Base-by-base conservation (phyloP, 2,888 invertebrate genomes). In the Cephus sareptanus region DNA sequence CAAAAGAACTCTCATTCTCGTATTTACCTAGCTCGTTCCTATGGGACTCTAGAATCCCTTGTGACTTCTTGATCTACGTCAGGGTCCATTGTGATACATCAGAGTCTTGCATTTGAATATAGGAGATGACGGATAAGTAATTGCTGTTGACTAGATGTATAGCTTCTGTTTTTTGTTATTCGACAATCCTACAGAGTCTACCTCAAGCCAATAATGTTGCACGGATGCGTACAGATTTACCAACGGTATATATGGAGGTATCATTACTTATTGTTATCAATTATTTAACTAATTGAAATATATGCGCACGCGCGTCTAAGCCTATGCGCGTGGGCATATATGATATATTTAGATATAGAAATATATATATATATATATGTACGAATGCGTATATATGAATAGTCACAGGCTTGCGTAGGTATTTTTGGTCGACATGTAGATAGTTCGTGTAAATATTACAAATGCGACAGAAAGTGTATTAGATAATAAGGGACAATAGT, bases 121-220 rank as follows among this genome's bases (percentile, higher is more conserved):
- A 70, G 70, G 70, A 70, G 69, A 70, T 70, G 76, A 70, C 69
- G 75, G 34, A 35, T 68, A 76, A 76, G 78, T 76, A 70, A 79
- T 79, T 68, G 77, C 82, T 81, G 86, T 85, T 86, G 83, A 86
- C 82, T 83, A 85, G 83, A 80, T 84, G 73, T 80, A 82, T 86
- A 87, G 84, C 37, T 74, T 74, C 83, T 83, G 81, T 84, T 71
- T 85, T 84, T 85, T 83, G 79, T 85, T 87, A 82, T 80, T 85
- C 80, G 83, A 85, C 85, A 87, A 83, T 89, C 84, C 84, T 84
- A 82, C 83, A 83, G 87, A 83, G 84, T 88, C 90, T 90, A 90
- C 89, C 90, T 90, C 89, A 88, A 74, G 33, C 35, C 56, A 34
- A 70, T 75, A 73, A 77, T 77, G 68, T 69, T 71, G 71, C 71